A percentile compares a stretch with the other conserved stretches of the same genome.
These are phyloP conservation scores for Drosophila vallismaia DNA, from an alignment of 2,888 invertebrate genomes.

Conservation along the genomic window DNA sequence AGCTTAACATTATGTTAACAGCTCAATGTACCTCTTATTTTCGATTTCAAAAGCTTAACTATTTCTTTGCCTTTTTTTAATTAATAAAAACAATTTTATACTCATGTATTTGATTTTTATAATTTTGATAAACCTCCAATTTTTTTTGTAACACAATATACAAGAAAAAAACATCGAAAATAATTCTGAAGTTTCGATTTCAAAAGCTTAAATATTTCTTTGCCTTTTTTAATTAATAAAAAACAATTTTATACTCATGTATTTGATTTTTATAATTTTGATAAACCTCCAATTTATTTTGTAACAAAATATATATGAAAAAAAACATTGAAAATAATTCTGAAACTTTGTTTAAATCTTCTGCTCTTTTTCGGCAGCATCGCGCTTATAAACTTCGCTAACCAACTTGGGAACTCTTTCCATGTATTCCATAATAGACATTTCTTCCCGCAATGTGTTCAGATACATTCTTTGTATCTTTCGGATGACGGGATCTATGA, in stretches of 20 bases:
- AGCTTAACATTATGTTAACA: neutral
- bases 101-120: neutral
- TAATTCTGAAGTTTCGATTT: too few relatives aligned
- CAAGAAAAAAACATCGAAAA: neutral
- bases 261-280: neutral
- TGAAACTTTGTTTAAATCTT: neutral
- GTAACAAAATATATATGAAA: slow-evolving; percentile 15
- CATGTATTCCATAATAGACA: slow-evolving; percentile 76
- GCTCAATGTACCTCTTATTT: neutral
- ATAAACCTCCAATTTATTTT: neutral
- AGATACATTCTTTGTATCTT: slow-evolving; percentile 76
- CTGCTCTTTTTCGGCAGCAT: slow-evolving; percentile 8
- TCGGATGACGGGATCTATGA: slow-evolving; percentile 77
- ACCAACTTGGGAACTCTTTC: slow-evolving; percentile 69
- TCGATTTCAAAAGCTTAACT: neutral
- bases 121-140: neutral
- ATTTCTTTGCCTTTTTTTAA: too few relatives aligned
- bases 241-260: neutral
- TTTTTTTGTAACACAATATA: slow-evolving; percentile 13
- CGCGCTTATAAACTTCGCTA: slow-evolving; percentile 61
- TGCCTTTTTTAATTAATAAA: neutral
- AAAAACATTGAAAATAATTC: neutral
- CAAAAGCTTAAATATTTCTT: neutral
- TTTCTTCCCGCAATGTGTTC: slow-evolving; percentile 73
- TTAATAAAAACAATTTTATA: neutral